A percentile compares a stretch with the other conserved stretches of the same genome.
These are phyloP conservation scores for Caenorhabditis macrosperma DNA, from an alignment of 2,888 invertebrate genomes.

Conservation along the genomic window DNA sequence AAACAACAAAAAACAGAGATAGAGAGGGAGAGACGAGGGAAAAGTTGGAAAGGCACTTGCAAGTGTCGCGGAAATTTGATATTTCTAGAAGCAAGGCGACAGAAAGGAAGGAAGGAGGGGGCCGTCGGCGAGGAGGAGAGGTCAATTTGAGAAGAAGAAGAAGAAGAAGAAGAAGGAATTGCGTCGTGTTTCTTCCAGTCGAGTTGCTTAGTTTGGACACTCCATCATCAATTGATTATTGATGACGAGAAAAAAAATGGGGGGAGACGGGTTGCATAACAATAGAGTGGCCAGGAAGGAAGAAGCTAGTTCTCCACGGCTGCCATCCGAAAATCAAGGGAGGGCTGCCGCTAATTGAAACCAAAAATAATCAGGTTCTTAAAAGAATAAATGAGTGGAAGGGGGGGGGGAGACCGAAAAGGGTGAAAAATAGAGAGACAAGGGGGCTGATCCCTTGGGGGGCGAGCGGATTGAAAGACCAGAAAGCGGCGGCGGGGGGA, in stretches of 20 bases:
- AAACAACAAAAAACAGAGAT: slow-evolving; percentile 18
- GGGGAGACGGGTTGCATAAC: slow-evolving; percentile 43
- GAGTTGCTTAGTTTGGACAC: slow-evolving; percentile 7
- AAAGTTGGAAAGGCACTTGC: slow-evolving; percentile 15
- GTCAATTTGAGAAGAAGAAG: slow-evolving; percentile 47
- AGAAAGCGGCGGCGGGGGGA: slow-evolving; percentile 18
- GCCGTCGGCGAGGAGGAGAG: slow-evolving; percentile 7
- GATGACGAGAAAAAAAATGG: slow-evolving; percentile 11
- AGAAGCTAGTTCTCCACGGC: slow-evolving; percentile 32
- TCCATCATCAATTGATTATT: slow-evolving; percentile 48
- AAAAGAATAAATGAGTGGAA: neutral
- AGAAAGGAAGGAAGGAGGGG: neutral
- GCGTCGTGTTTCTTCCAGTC: slow-evolving; percentile 27
- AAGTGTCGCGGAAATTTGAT: slow-evolving; percentile 50
- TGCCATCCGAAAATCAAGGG: slow-evolving; percentile 27
- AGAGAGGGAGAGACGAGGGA: neutral
- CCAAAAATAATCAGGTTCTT: slow-evolving; percentile 40
- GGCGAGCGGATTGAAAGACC: slow-evolving; percentile 32
- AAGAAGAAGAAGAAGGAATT: neutral
- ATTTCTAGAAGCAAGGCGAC: slow-evolving; percentile 25
- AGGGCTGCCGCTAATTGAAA: slow-evolving; percentile 38
- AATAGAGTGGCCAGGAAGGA: slow-evolving; percentile 7
- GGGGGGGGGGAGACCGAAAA: neutral
- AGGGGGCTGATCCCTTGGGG: slow-evolving; percentile 38
- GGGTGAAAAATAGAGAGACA: slow-evolving; percentile 8